Base-by-base conservation (phyloP, 2,113 vertebrate genomes). In the Ancistrus triradiatus region DNA sequence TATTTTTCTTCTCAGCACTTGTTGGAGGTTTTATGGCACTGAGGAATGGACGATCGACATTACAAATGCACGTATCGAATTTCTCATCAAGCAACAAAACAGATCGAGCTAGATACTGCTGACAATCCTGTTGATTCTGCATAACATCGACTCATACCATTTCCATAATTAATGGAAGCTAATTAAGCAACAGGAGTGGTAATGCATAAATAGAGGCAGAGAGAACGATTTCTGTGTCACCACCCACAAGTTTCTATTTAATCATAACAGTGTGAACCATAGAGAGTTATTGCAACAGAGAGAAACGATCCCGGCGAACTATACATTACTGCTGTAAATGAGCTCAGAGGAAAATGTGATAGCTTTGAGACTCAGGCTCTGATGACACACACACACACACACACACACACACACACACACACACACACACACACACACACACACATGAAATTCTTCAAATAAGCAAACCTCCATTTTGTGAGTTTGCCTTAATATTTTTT, bases 131-230 rank as follows among this genome's bases (percentile, higher is more conserved):
- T 61, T 38, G 49, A 56, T 62, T 52, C 33, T 62, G 58, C 51
- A 62, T 55, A 62, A 48, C 28, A 46, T 17, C 6, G 40, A 19
- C 59, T 62, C 50, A 48, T 46, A 47, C 15, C 43, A 42, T 42
- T 46, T 56, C 33, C 33, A 69, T 69, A 69, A 69, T 63, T 63
- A 69, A 57, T 69, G 17, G n/a, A 22, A 49, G 43, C 43, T 63
- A 69, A 69, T 63, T 56, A 63, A 63, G 22, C 50, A 57, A 68
- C 61, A 53, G 56, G 65, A 60, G 48, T 53, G 49, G 27, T 46
- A 50, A 59, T 68, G 33, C 37, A 59, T 44, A 67, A 59, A 52
- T 6, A n/a, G 24, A 43, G 27, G 18, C 48, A 18, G 46, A 53
- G 66, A 53, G 40, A n/a, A n/a, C 14, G 14, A 66, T 66, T 40